Evolutionary conservation across 1,140 invertebrate genomes (phyloP), one percentile per base, ranked within the genome.

Genomic region (Lasioglossum baleicum): DNA sequence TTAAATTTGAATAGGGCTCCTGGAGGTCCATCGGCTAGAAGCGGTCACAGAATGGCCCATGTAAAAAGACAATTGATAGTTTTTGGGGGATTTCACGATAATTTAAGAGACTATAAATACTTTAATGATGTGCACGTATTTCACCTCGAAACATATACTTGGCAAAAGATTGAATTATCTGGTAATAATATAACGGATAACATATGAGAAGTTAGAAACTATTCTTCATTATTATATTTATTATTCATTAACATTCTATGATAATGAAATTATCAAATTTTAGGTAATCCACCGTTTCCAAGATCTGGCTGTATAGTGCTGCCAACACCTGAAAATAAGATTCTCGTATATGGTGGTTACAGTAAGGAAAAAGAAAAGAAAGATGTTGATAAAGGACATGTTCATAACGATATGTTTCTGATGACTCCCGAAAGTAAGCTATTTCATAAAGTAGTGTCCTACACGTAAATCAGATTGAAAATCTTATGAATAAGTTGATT

Each of bases 21-120:
- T 35, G 95, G 97, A 81, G 97, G 96, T 2, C 98, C 98, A 0
- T 96, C 96, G 31, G 94, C 97, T 0, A 94, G 98, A 79, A 98
- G 97, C 91, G 98, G 98, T 0, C 98, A 99, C 91, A 94, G 98
- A 79, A 99, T 99, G 98, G 94, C 95, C 10, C 94, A 95, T 8
- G 93, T 95, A 20, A 97, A 97, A 88, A 97, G 97, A 84, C 94
- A 96, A 82, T 90, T 99, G 0, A 94, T 98, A 82, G 93, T 99
- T 31, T 99, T 99, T 94, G 98, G 98, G 2, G 98, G 98, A 22
- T 99, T 98, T 91, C 95, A 97, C 89, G 98, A 99, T 91, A 98
- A 98, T 92, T 94, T 96, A 7, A 95, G 96, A 74, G 96, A 97
- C 66, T 98, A 96, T 89, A 96, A 96, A 87, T 99, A 99, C 92